These are phyloP conservation scores for Zapornia atra DNA, from an alignment of 2,113 vertebrate genomes.

Conservation along the genomic window DNA sequence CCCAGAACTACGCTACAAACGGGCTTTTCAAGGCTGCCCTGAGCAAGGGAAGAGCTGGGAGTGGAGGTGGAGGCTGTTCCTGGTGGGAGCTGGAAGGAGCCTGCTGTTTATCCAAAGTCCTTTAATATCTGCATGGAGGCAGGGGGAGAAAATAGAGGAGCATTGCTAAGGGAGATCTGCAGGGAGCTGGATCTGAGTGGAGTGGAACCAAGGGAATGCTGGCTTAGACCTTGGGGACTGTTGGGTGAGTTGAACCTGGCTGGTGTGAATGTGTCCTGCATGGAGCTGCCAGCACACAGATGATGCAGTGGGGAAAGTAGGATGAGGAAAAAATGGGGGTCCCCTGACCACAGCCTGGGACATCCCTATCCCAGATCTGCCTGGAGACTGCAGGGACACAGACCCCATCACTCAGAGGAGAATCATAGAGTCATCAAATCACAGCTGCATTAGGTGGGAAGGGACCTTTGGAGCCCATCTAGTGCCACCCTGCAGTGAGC, in stretches of 20 bases:
- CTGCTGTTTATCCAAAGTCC: not conserved
- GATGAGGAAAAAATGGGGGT: rapidly evolving
- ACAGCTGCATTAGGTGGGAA: too few relatives aligned
- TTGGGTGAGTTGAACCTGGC: not conserved
- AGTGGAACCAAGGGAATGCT: not conserved
- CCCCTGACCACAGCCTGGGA: not conserved
- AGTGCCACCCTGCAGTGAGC: too few relatives aligned
- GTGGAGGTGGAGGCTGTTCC: not conserved
- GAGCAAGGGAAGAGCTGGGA: not conserved
- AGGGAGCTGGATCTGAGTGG: not conserved
- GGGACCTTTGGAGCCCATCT: too few relatives aligned
- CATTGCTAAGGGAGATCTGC: not conserved
- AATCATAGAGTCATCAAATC: too few relatives aligned
- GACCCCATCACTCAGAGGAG: not conserved
- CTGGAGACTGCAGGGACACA: rapidly evolving
- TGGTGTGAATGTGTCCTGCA: not conserved
- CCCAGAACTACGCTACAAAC: not conserved
- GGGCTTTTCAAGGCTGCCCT: constrained; percentile 21
- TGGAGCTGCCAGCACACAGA: rapidly evolving
- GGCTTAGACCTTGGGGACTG: not conserved
- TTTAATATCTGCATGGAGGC: not conserved
- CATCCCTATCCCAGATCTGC: not conserved
- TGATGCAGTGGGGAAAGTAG: rapidly evolving
- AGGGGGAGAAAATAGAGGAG: not conserved
- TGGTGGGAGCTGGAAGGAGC: not conserved